Conservation (phyloP, 2,797 vertebrate genomes). For the Lophius americanus region DNA sequence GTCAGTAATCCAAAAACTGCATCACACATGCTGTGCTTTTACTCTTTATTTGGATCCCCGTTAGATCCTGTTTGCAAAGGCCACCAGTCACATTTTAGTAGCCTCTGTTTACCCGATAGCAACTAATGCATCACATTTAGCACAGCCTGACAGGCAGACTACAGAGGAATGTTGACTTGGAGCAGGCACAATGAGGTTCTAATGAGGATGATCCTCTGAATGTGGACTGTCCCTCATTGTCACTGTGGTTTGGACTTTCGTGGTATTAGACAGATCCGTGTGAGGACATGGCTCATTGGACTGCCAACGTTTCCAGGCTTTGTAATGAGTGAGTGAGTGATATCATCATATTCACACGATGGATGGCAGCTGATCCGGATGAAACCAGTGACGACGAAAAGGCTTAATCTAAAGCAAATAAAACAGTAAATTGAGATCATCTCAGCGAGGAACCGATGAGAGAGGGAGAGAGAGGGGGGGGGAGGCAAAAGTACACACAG, state of each 20-base stretch:
- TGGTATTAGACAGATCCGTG: slow-evolving; percentile 50
- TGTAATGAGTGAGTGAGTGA: slow-evolving; percentile 27
- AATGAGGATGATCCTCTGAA: slow-evolving; percentile 58
- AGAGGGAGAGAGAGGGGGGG: too few species aligned
- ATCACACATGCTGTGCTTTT: slow-evolving; percentile 24
- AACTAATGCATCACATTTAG: slow-evolving; percentile 56
- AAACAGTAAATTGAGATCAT: neutral
- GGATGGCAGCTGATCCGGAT: slow-evolving; percentile 29
- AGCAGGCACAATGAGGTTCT: slow-evolving; percentile 36
- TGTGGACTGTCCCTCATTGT: slow-evolving; percentile 53
- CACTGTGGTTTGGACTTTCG: slow-evolving; percentile 43
- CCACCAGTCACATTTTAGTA: slow-evolving; percentile 41
- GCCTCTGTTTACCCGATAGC: slow-evolving; percentile 48
- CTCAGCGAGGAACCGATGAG: too few species aligned
- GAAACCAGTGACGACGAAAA: slow-evolving; percentile 18
- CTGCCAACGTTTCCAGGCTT: slow-evolving; percentile 31
- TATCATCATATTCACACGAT: slow-evolving; percentile 18
- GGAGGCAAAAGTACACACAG: too few species aligned
- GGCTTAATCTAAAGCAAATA: slow-evolving; percentile 15
- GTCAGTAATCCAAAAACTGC: slow-evolving; percentile 44
- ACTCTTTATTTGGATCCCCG: slow-evolving; percentile 49
- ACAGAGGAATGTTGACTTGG: slow-evolving; percentile 53
- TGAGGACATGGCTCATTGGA: slow-evolving; percentile 49
- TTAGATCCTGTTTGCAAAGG: slow-evolving; percentile 30
- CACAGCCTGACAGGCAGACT: slow-evolving; percentile 36